Conservation (phyloP, 2,113 vertebrate genomes). For the Lamprotornis superbus region DNA sequence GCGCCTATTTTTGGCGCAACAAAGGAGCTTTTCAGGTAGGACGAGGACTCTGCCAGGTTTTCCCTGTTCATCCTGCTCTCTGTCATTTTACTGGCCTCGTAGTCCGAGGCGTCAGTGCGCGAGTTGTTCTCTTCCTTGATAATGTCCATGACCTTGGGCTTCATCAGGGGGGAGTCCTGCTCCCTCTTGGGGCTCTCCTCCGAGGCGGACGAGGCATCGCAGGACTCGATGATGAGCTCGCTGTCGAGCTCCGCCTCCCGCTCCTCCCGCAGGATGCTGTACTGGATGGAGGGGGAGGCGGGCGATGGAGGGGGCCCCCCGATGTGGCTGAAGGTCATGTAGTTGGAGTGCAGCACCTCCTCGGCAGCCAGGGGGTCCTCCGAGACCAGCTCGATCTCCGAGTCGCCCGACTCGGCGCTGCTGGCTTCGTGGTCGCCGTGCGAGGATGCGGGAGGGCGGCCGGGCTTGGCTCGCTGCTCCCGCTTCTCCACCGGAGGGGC, state of each 20-base stretch:
- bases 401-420: constrained; percentile 93
- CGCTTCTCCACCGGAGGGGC: neutral
- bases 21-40: constrained; percentile 75
- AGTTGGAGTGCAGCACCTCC: constrained; percentile 78
- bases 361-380: constrained; percentile 84
- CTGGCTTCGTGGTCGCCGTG: constrained; percentile 83
- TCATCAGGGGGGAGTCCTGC: constrained; percentile 85
- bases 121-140: constrained; percentile 70
- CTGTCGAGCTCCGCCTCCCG: constrained; percentile 96
- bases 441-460: neutral
- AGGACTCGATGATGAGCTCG: constrained; percentile 94
- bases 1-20: constrained; percentile 63
- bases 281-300: constrained; percentile 81
- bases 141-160: constrained; percentile 73
- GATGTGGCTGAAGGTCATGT: constrained; percentile 81
- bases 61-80: constrained; percentile 77
- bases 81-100: constrained; percentile 25
- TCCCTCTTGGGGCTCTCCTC: constrained; percentile 97
- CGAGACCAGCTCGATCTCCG: constrained; percentile 92
- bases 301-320: constrained; percentile 83
- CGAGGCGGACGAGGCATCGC: constrained; percentile 84
- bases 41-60: constrained; percentile 70
- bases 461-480: constrained; percentile 41
- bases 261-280: constrained; percentile 96
- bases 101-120: constrained; percentile 39